Percentiles rank a stretch among this genome's conserved stretches.
phyloP scores from a whole-genome alignment of 2,797 vertebrate species.

The Gymnothorax reevesii region DNA sequence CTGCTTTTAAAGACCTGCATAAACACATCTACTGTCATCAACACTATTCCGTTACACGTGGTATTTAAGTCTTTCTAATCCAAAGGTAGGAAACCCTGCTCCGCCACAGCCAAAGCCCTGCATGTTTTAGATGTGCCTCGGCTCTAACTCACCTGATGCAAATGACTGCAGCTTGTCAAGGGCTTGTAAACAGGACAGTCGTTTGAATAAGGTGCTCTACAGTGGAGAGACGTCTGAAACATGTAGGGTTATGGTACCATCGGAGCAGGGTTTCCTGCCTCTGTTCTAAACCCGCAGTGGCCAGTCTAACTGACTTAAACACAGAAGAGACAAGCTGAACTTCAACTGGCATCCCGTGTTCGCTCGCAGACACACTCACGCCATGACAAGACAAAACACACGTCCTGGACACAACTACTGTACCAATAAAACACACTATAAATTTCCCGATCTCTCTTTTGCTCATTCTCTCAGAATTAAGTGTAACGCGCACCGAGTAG shows the following conservation, averaged over 20 bases:
- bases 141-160: too few relatives aligned
- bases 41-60: not conserved
- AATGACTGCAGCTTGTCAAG: too few relatives aligned
- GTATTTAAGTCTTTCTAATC: slow-evolving; percentile 21
- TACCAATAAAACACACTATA: not conserved
- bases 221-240: too few relatives aligned
- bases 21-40: not conserved
- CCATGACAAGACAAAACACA: slow-evolving; percentile 22
- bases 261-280: too few relatives aligned
- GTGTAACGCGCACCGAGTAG: slow-evolving; percentile 25
- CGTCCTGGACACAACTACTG: not conserved
- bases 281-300: not conserved
- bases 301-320: slow-evolving; percentile 36
- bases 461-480: slow-evolving; percentile 56
- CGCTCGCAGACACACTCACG: slow-evolving; percentile 27
- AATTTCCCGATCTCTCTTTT: slow-evolving; percentile 38
- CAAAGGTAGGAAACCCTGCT: too few relatives aligned
- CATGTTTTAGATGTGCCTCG: too few relatives aligned
- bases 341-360: slow-evolving; percentile 32
- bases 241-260: too few relatives aligned
- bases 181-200: too few relatives aligned
- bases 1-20: not conserved
- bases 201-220: too few relatives aligned
- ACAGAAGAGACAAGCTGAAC: slow-evolving; percentile 59
- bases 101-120: too few relatives aligned